phyloP scores from a whole-genome alignment of 2,797 vertebrate genomes.

The Knipowitschia caucasica region DNA sequence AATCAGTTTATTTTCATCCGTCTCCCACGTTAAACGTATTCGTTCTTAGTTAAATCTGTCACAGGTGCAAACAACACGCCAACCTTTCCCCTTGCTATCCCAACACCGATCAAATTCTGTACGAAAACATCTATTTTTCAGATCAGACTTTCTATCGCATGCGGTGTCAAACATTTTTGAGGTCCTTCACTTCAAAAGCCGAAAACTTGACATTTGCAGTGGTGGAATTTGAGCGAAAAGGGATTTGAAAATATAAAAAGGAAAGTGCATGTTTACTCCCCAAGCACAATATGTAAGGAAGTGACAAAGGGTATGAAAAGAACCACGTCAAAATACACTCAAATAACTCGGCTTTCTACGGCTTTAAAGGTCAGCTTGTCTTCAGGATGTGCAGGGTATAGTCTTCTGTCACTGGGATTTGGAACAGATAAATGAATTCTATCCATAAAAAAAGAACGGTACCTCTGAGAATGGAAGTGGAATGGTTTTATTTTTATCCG shows the following conservation, averaged over 20 bases:
- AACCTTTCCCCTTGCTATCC: too few species aligned
- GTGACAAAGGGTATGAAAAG: background rate
- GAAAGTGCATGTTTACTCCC: background rate
- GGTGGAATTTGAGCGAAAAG: background rate
- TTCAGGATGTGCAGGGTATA: background rate
- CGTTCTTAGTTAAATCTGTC: too few species aligned
- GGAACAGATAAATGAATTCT: background rate
- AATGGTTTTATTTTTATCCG: background rate
- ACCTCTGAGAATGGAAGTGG: background rate
- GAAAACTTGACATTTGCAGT: background rate
- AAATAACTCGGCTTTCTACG: background rate
- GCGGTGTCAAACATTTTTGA: background rate
- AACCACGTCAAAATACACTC: background rate
- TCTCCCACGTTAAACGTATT: too few species aligned
- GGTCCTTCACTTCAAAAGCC: background rate
- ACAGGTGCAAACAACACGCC: too few species aligned
- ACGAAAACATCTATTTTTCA: too few species aligned
- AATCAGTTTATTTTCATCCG: too few species aligned
- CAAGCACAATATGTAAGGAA: background rate
- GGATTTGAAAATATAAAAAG: too few species aligned
- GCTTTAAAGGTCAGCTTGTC: constrained; percentile 3
- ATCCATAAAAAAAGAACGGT: background rate
- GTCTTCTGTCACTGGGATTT: constrained; percentile 1
- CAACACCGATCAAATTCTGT: too few species aligned
- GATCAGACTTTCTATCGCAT: background rate